A percentile compares a stretch with the other conserved stretches of the same genome.
Evolutionary conservation across 1,140 invertebrate genomes (phyloP).

Genomic region (Brachionus rotundiformis): DNA sequence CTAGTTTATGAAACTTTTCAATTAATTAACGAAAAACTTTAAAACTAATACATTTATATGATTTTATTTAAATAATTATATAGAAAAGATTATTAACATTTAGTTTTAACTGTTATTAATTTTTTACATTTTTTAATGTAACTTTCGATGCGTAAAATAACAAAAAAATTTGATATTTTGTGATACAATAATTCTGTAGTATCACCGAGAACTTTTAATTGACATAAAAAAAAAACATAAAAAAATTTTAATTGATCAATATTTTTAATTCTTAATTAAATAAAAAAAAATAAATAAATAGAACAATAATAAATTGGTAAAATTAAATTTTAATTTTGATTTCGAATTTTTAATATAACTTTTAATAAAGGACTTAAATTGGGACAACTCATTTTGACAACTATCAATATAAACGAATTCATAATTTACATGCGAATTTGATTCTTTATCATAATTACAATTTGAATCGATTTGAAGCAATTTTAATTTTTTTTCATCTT

Average conservation of each 20-base stretch:
- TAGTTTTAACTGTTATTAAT: neutral
- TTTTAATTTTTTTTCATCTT: neutral
- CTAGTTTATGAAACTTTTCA: no score
- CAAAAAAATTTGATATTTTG: neutral
- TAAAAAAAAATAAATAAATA: no score
- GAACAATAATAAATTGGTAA: no score
- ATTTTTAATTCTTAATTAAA: no score
- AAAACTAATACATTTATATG: no score
- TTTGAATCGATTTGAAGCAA: conserved; percentile 36
- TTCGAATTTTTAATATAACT: neutral
- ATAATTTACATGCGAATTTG: neutral
- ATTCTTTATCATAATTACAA: conserved; percentile 35
- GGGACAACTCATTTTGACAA: neutral
- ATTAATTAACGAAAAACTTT: neutral
- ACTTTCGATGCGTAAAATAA: no score
- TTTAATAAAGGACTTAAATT: conserved; percentile 36
- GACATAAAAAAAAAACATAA: neutral
- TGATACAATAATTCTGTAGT: neutral
- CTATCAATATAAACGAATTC: conserved; percentile 1
- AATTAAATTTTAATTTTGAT: no score
- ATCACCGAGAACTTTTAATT: neutral
- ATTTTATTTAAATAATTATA: neutral
- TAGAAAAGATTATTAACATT: neutral
- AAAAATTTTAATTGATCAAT: neutral
- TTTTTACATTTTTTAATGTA: neutral